Evolutionary conservation across 1,140 invertebrate species (phyloP).

Genomic region (Diorhabda sublineata): DNA sequence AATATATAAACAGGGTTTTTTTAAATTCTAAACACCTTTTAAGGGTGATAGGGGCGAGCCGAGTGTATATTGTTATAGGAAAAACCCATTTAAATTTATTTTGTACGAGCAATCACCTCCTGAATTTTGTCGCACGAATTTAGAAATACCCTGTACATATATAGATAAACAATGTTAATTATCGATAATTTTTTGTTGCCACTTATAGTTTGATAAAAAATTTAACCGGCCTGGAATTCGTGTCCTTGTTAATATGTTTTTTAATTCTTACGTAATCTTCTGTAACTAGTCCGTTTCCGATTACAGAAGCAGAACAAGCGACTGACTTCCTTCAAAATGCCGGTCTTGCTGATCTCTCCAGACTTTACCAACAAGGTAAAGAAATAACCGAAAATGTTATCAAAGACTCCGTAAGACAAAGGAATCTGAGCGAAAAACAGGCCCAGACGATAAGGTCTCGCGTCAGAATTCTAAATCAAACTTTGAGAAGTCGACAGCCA

Average conservation of each 20-base stretch:
- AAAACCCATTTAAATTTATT: too few relatives aligned
- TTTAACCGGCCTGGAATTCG: too few relatives aligned
- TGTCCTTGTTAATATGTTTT: not conserved
- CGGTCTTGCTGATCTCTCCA: slow-evolving; percentile 56
- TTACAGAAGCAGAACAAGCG: slow-evolving; percentile 43
- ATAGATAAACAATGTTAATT: too few relatives aligned
- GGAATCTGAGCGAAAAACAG: slow-evolving; percentile 58
- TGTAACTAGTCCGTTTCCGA: not conserved
- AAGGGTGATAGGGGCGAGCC: too few relatives aligned
- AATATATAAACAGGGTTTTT: too few relatives aligned
- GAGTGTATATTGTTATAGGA: too few relatives aligned
- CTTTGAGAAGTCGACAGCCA: slow-evolving; percentile 64
- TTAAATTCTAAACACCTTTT: too few relatives aligned
- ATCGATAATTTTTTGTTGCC: too few relatives aligned
- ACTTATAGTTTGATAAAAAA: too few relatives aligned
- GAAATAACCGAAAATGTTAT: slow-evolving; percentile 58
- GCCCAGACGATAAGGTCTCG: slow-evolving; percentile 72
- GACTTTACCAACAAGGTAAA: slow-evolving; percentile 56
- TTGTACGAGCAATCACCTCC: too few relatives aligned
- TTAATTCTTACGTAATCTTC: not conserved
- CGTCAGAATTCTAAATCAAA: slow-evolving; percentile 74
- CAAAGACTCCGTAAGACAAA: slow-evolving; percentile 52
- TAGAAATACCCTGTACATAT: too few relatives aligned
- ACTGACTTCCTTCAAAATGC: slow-evolving; percentile 48
- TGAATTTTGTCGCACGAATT: too few relatives aligned